Conservation (phyloP, 2,113 vertebrate genomes). For the Etheostoma spectabile region DNA sequence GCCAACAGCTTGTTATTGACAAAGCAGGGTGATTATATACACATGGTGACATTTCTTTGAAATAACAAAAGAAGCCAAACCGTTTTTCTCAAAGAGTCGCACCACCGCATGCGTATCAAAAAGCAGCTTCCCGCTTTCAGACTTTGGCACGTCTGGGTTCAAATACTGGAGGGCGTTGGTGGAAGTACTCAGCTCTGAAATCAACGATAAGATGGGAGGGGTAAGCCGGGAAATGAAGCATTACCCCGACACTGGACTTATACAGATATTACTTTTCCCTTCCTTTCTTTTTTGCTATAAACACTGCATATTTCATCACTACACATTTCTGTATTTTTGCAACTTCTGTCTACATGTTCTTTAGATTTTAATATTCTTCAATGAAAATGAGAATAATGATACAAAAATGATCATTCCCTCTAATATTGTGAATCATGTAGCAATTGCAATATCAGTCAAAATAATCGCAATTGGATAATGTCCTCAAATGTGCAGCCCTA, state of each 20-base stretch:
- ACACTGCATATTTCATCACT: background rate
- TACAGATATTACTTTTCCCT: background rate
- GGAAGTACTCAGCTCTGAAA: constrained; percentile 84
- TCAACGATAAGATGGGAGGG: background rate
- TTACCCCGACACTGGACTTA: background rate
- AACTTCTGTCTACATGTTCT: background rate
- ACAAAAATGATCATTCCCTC: too few species aligned
- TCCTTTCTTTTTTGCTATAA: background rate
- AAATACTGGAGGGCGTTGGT: constrained; percentile 72
- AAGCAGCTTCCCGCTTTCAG: constrained; percentile 83
- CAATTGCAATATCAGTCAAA: too few species aligned
- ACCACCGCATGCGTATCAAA: constrained; percentile 96
- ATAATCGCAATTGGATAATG: too few species aligned
- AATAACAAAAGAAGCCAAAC: constrained; percentile 75
- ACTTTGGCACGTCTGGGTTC: constrained; percentile 73
- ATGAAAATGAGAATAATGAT: too few species aligned
- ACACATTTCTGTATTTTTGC: background rate
- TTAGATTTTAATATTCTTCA: too few species aligned
- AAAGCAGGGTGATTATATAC: background rate
- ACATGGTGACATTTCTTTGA: too few species aligned
- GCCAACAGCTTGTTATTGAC: background rate
- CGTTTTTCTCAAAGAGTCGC: constrained; percentile 90
- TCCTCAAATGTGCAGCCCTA: too few species aligned
- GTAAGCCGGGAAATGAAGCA: background rate
- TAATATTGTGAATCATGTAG: too few species aligned